A percentile compares a stretch with the other conserved stretches of the same genome.
These are phyloP conservation scores for Myripristis jacobus DNA, from an alignment of 2,797 vertebrate species.

Conservation along the genomic window DNA sequence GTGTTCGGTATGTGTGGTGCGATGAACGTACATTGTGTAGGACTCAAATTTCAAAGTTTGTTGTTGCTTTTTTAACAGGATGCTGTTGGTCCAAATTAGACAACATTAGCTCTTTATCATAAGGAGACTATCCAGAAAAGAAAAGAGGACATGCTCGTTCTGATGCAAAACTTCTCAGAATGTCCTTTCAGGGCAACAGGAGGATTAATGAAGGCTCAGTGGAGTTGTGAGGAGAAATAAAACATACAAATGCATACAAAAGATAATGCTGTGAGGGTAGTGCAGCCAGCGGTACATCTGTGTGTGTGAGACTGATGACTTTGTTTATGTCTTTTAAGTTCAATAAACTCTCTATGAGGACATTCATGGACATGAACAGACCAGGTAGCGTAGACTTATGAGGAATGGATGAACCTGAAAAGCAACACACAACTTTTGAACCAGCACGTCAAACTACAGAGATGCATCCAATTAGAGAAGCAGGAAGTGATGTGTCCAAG, in stretches of 20 bases:
- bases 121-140: not conserved
- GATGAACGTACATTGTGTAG: not conserved
- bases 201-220: not conserved
- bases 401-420: slow-evolving; percentile 11
- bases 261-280: no score
- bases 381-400: not conserved
- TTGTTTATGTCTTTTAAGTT: no score
- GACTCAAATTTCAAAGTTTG: not conserved
- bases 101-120: not conserved
- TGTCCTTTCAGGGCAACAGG: not conserved
- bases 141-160: not conserved
- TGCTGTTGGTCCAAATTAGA: not conserved
- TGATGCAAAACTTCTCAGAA: not conserved
- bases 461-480: not conserved
- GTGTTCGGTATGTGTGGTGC: not conserved
- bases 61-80: slow-evolving; percentile 10
- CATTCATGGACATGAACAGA: not conserved
- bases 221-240: not conserved
- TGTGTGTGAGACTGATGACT: no score
- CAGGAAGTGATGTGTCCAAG: not conserved
- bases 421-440: slow-evolving; percentile 8
- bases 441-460: slow-evolving; percentile 16
- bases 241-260: not conserved
- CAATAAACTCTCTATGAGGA: no score
- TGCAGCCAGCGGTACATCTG: no score